Base-by-base conservation (phyloP, 2,797 vertebrate genomes). In the Halcyon smyrnensis region DNA sequence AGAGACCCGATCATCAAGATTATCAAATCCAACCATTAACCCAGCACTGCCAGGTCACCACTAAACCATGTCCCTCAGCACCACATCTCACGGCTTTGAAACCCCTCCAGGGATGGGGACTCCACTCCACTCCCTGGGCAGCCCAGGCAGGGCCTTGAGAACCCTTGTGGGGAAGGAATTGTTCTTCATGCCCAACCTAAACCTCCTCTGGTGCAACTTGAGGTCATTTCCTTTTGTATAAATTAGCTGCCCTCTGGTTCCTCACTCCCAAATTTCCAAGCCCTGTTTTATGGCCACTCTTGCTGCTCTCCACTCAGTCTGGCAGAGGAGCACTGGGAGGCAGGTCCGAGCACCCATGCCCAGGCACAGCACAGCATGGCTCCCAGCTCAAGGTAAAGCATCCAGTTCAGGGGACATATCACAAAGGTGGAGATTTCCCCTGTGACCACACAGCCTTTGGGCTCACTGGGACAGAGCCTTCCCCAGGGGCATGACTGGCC, bases 281-380 rank as follows among this genome's bases (percentile, higher is more conserved):
- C 25, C 11, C 34, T 8, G 11, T 24, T 51, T 41, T 27, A 71
- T 50, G 65, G 71, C 50, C 16, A 4, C 53, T n/a, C 36, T 46
- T 6, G 2, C 43, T 25, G 50, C 69, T 48, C 62, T 67, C 51
- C 67, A 46, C 7, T 0, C 16, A 12, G 46, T 9, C 24, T 3
- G 0, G 9, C 14, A 53, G 14, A 25, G 51, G 12, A 25, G 37
- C 2, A 1, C 4, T 11, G 25, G 37, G 17, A 81, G 43, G 43
- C 1, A 2, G 59, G 15, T 28, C 93, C 30, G n/a, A 60, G 68
- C 15, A 27, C 41, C 18, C 53, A 21, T 17, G 9, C 5, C 27
- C 2, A 5, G 41, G 36, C 24, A 43, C 67, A 63, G 59, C 37
- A 54, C 5, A 12, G 69, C 23, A 18, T n/a, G 39, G 25, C 11